A percentile compares a stretch with the other conserved stretches of the same genome.
These are phyloP conservation scores for Lacanobia oleracea DNA, from an alignment of 2,888 invertebrate species.

Conservation along the genomic window DNA sequence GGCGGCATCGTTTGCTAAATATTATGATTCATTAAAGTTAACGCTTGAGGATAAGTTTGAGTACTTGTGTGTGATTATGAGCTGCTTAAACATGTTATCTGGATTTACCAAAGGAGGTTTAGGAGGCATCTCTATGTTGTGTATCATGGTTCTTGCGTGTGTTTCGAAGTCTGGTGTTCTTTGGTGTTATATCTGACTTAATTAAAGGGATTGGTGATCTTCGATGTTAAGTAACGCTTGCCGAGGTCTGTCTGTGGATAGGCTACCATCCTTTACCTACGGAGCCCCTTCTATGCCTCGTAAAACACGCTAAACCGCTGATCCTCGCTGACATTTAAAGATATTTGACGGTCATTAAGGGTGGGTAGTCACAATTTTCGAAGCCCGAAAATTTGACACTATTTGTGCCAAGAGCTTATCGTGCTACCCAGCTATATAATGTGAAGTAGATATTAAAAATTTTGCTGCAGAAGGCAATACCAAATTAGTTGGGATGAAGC, in stretches of 20 bases:
- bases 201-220: not conserved
- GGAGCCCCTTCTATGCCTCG: too few relatives aligned
- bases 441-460: too few relatives aligned
- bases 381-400: not conserved
- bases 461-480: too few relatives aligned
- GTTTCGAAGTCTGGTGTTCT: not conserved
- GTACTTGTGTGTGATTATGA: constrained; percentile 24
- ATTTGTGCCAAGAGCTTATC: too few relatives aligned
- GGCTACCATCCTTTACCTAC: too few relatives aligned
- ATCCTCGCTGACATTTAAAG: too few relatives aligned
- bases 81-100: constrained; percentile 17
- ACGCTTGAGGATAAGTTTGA: constrained; percentile 13
- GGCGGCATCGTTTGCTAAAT: constrained; percentile 51
- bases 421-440: too few relatives aligned
- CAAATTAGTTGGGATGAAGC: too few relatives aligned
- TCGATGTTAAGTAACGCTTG: not conserved
- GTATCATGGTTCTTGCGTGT: not conserved
- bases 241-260: not conserved
- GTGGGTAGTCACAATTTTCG: too few relatives aligned
- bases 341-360: too few relatives aligned
- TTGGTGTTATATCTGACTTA: not conserved
- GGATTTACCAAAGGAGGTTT: not conserved
- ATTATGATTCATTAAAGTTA: constrained; percentile 60
- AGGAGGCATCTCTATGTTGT: constrained; percentile 1
- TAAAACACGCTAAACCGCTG: too few relatives aligned